Evolutionary conservation across 2,888 invertebrate species (phyloP), one percentile per base, ranked within the genome.

Genomic region (Lithophane leautieri): DNA sequence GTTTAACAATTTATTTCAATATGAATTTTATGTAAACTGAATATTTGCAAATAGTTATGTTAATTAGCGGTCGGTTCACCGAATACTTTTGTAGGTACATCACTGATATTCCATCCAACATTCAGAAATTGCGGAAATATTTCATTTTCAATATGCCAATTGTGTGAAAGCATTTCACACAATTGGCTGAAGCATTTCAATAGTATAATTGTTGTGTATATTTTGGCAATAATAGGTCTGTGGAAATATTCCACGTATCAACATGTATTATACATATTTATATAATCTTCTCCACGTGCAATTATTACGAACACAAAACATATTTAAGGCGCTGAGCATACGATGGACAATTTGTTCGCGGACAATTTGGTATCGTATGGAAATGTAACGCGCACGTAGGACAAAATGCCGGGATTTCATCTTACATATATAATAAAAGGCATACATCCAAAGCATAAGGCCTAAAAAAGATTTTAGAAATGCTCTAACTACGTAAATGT

Each of bases 251-350:
- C 40, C 40, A 62, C 56, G 69, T 81, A 73, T 78, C 68, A 60
- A 73, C 65, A 44, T 83, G 61, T 78, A 76, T 73, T 52, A 66
- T 34, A 34, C 34, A 34, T 34, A 34, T 34, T 34, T 34, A 34
- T 34, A 34, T 88, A 89, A 89, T 86, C 82, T 88, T 79, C 84
- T 86, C 82, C 90, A 89, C 89, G 91, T 85, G 88, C 75, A 79
- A 78, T 80, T 68, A 73, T 84, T 80, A 73, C 16, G 70, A 63
- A 61, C 78, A 77, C 70, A 79, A 70, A 83, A 78, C 47, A 66
- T 72, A 52, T 81, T 76, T 80, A 54, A 50, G 22, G 22, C 7
- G 19, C 19, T 19, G 19, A 47, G 47, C 19, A 50, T 19, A 19
- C 19, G 19, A 50, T 19, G 50, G 19, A 50, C 19, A 50, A 50